Evolutionary conservation across 2,113 vertebrate species (phyloP).

Genomic region (Aptenodytes patagonicus): DNA sequence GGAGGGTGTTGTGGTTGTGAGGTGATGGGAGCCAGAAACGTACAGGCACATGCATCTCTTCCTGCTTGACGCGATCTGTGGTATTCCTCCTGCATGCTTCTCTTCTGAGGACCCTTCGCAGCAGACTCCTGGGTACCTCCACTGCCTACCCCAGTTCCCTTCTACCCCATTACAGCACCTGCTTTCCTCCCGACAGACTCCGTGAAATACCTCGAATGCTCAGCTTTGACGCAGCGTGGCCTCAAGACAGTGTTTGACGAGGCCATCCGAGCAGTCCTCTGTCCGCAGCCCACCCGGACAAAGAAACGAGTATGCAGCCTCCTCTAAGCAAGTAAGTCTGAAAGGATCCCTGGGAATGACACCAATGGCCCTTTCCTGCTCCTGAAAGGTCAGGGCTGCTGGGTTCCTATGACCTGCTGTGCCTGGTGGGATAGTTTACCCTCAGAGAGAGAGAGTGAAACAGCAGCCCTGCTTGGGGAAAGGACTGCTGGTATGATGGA

Average conservation of each 20-base stretch:
- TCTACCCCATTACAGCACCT: neutral
- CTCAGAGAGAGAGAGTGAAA: neutral
- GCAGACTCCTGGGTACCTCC: neutral
- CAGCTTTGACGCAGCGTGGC: slow-evolving; percentile 87
- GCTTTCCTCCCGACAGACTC: slow-evolving; percentile 73
- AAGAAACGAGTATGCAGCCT: slow-evolving; percentile 81
- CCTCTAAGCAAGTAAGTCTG: slow-evolving; percentile 74
- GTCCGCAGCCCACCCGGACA: slow-evolving; percentile 81
- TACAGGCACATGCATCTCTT: neutral
- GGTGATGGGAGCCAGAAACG: neutral
- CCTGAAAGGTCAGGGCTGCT: neutral
- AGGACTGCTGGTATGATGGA: neutral
- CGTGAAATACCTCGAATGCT: slow-evolving; percentile 92
- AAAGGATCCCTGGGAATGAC: neutral
- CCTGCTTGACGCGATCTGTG: neutral
- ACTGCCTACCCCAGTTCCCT: neutral
- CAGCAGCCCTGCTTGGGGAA: neutral
- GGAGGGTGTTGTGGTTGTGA: neutral
- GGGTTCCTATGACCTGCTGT: neutral
- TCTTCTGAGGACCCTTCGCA: neutral
- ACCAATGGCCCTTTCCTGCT: neutral
- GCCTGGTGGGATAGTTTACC: neutral
- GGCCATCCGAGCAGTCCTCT: slow-evolving; percentile 89
- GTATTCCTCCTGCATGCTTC: neutral
- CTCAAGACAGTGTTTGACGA: slow-evolving; percentile 93